Conservation (phyloP, 2,888 invertebrate species). For the Catocala fraxini region DNA sequence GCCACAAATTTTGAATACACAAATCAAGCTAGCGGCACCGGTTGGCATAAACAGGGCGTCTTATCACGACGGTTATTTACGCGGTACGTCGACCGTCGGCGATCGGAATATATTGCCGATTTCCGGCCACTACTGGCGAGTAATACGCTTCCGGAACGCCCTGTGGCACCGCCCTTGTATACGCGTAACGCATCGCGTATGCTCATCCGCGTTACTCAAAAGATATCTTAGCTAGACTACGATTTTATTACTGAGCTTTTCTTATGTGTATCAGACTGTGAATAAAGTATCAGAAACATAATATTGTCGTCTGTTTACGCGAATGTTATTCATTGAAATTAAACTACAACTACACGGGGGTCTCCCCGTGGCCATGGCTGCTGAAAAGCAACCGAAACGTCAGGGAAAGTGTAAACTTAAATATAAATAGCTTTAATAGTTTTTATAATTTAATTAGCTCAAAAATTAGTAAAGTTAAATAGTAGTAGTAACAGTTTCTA, state of each 20-base stretch:
- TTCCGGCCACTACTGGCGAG: constrained; percentile 82
- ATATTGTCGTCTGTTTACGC: too few relatives aligned
- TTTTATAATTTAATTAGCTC: too few relatives aligned
- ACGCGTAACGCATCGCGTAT: constrained; percentile 51
- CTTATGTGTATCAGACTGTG: background rate
- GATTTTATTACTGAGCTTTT: background rate
- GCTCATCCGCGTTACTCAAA: constrained; percentile 15
- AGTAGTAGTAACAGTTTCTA: too few relatives aligned
- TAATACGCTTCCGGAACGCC: constrained; percentile 84
- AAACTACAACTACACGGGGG: too few relatives aligned
- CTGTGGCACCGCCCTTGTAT: constrained; percentile 60
- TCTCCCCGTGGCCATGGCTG: too few relatives aligned
- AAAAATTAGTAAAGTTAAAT: too few relatives aligned
- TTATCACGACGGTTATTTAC: constrained; percentile 67
- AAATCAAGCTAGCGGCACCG: constrained; percentile 48
- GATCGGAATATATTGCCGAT: constrained; percentile 81
- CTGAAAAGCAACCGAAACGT: too few relatives aligned
- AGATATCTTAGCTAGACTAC: constrained; percentile 10
- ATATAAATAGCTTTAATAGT: too few relatives aligned
- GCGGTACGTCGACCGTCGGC: constrained; percentile 61
- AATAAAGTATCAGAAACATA: too few relatives aligned
- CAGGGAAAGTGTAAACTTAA: too few relatives aligned
- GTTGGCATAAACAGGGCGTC: constrained; percentile 69
- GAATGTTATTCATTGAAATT: too few relatives aligned
- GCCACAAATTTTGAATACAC: constrained; percentile 41